Conservation (phyloP, 2,113 vertebrate species). For the Bambusicola thoracicus region DNA sequence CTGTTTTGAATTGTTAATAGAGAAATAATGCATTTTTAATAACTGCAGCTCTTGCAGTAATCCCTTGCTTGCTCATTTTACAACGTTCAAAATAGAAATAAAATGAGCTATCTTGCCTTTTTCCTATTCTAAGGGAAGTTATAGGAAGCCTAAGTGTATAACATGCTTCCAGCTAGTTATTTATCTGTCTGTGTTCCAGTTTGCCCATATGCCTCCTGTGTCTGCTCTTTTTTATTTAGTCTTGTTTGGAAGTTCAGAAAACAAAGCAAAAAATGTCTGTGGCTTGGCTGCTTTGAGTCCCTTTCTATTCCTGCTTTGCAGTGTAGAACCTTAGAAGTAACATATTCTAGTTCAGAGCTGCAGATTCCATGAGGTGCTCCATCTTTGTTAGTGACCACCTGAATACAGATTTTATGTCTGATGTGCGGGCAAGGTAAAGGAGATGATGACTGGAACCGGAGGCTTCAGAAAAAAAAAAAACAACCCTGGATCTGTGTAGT, state of each 20-base stretch:
- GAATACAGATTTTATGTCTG: neutral
- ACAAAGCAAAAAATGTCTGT: neutral
- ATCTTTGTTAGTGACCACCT: fast-evolving
- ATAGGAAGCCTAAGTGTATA: neutral
- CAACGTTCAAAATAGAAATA: neutral
- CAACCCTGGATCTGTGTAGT: neutral
- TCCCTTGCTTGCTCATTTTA: conserved; percentile 6
- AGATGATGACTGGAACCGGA: fast-evolving
- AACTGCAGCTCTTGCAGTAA: conserved; percentile 27
- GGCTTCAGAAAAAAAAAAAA: neutral
- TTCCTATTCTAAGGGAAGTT: neutral
- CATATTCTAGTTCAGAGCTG: fast-evolving
- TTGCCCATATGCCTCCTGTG: neutral
- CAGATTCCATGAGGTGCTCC: neutral
- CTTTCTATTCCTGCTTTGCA: neutral
- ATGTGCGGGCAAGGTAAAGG: neutral
- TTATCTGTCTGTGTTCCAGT: neutral
- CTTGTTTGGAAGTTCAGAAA: neutral
- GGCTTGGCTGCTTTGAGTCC: neutral
- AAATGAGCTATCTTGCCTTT: neutral
- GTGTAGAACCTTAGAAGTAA: neutral
- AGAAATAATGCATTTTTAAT: conserved; percentile 65
- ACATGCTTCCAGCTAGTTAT: neutral
- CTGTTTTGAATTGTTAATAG: conserved; percentile 67
- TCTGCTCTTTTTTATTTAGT: conserved; percentile 10